Conservation (phyloP, 2,113 vertebrate genomes). For the Syngnathus scovelli region DNA sequence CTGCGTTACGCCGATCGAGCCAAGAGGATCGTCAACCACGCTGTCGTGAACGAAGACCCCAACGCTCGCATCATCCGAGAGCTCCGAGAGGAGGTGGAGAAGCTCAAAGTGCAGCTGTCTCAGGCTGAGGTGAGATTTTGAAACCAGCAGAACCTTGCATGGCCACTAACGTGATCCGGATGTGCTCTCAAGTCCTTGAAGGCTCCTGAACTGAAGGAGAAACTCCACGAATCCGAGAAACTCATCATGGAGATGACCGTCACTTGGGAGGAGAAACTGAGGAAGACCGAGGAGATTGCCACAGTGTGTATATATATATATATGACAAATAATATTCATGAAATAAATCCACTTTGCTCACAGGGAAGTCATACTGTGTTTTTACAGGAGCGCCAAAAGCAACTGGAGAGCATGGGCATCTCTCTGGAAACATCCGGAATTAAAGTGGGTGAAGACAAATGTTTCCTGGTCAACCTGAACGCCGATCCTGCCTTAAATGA, state of each 20-base stretch:
- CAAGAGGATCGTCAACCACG: slow-evolving; percentile 96
- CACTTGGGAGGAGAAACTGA: slow-evolving; percentile 96
- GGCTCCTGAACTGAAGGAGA: slow-evolving; percentile 94
- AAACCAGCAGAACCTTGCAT: neutral
- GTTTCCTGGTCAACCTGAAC: slow-evolving; percentile 95
- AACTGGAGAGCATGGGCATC: slow-evolving; percentile 98
- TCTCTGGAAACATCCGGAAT: slow-evolving; percentile 97
- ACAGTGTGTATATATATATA: slow-evolving; percentile 71
- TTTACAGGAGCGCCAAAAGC: slow-evolving; percentile 87
- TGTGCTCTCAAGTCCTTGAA: slow-evolving; percentile 82
- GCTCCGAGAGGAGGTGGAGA: slow-evolving; percentile 93
- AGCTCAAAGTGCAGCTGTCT: slow-evolving; percentile 88
- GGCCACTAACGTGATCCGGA: neutral
- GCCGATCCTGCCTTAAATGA: slow-evolving; percentile 96
- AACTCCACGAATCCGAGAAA: slow-evolving; percentile 95
- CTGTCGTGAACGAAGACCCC: slow-evolving; percentile 94
- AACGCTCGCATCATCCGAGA: slow-evolving; percentile 96
- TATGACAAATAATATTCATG: neutral
- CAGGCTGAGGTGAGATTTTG: slow-evolving; percentile 83
- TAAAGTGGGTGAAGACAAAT: slow-evolving; percentile 96
- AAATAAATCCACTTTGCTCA: neutral
- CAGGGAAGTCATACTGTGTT: slow-evolving; percentile 11
- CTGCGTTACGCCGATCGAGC: slow-evolving; percentile 92
- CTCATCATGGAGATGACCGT: slow-evolving; percentile 94
- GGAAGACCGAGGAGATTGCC: slow-evolving; percentile 96